phyloP scores from a whole-genome alignment of 1,140 invertebrate genomes.

The Metaphire vulgaris region DNA sequence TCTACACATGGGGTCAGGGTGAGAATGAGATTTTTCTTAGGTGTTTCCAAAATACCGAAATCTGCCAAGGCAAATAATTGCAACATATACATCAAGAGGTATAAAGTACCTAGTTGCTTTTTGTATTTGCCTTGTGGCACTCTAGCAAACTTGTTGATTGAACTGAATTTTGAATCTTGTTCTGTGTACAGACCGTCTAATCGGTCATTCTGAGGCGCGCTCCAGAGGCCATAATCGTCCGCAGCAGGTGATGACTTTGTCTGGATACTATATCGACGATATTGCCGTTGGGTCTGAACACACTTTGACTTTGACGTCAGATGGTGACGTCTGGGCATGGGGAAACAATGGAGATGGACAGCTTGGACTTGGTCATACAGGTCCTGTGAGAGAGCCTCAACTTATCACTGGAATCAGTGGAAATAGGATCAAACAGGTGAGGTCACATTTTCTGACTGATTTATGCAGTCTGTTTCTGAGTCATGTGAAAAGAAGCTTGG shows the following conservation, averaged over 20 bases:
- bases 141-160: too few species aligned
- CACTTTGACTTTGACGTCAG: conserved; percentile 57
- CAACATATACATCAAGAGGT: too few species aligned
- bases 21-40: conserved; percentile 7
- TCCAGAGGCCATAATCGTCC: conserved; percentile 51
- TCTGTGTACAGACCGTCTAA: conserved; percentile 54
- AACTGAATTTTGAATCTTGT: too few species aligned
- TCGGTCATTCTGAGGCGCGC: conserved; percentile 56
- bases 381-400: conserved; percentile 57
- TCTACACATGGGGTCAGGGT: conserved; percentile 61
- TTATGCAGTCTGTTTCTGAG: too few species aligned
- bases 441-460: too few species aligned
- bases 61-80: too few species aligned
- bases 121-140: too few species aligned
- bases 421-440: conserved; percentile 59
- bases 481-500: too few species aligned
- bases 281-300: conserved; percentile 63
- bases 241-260: conserved; percentile 53
- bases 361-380: conserved; percentile 59
- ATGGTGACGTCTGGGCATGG: conserved; percentile 62
- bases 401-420: conserved; percentile 56
- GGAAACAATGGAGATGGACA: conserved; percentile 63
- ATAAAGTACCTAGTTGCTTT: too few species aligned
- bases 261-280: conserved; percentile 57
- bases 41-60: too few species aligned